Conservation (phyloP, 2,797 vertebrate genomes). For the Austrolebias charrua region DNA sequence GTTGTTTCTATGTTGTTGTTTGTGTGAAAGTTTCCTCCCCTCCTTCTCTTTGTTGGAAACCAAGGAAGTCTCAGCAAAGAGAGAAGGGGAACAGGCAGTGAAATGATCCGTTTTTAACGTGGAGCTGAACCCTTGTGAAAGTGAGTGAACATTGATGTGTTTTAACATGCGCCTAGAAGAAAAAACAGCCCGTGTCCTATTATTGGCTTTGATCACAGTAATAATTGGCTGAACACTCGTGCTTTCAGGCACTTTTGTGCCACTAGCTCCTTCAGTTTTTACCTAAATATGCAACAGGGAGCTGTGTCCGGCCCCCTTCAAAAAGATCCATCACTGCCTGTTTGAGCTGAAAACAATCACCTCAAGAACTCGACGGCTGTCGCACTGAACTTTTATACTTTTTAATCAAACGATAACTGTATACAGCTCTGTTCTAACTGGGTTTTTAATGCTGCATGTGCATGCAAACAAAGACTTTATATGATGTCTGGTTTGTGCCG, state of each 20-base stretch:
- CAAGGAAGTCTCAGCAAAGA: slow-evolving; percentile 60
- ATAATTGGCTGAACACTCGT: slow-evolving; percentile 6
- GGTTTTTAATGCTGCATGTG: slow-evolving; percentile 84
- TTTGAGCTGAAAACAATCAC: slow-evolving; percentile 71
- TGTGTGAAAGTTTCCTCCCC: slow-evolving; percentile 2
- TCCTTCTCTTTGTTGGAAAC: slow-evolving; percentile 66
- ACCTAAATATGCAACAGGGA: slow-evolving; percentile 65
- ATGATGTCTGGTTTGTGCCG: slow-evolving; percentile 73
- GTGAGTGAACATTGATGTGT: slow-evolving; percentile 24
- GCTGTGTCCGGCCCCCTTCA: slow-evolving; percentile 38
- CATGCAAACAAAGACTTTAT: slow-evolving; percentile 77
- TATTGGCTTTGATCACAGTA: slow-evolving; percentile 34
- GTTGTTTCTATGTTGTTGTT: slow-evolving; percentile 52
- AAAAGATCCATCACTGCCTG: slow-evolving; percentile 69
- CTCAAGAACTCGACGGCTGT: slow-evolving; percentile 83
- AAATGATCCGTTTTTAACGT: slow-evolving; percentile 72
- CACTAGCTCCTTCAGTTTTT: slow-evolving; percentile 42
- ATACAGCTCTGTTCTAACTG: slow-evolving; percentile 72
- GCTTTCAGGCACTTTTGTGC: slow-evolving; percentile 27
- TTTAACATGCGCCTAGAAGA: slow-evolving; percentile 6
- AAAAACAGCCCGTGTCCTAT: slow-evolving; percentile 18
- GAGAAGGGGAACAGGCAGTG: slow-evolving; percentile 59
- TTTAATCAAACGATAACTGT: slow-evolving; percentile 69
- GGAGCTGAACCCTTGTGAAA: slow-evolving; percentile 45
- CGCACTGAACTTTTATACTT: slow-evolving; percentile 80